These are phyloP conservation scores for Metopia argyrocephala DNA, from an alignment of 2,888 invertebrate genomes.

Conservation along the genomic window DNA sequence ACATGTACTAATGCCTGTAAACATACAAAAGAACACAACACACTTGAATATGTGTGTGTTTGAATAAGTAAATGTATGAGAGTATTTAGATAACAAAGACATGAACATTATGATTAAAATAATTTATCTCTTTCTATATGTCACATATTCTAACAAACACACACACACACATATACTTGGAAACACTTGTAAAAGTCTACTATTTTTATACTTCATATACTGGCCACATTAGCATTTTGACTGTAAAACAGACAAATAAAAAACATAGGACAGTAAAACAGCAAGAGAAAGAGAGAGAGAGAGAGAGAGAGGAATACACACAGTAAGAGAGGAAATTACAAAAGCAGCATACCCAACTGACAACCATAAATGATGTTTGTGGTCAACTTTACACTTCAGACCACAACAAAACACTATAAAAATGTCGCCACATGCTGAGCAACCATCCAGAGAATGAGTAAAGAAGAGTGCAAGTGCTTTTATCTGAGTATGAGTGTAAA, in stretches of 20 bases:
- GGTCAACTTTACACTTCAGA: constrained; percentile 73
- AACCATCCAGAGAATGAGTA: background rate
- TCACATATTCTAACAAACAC: background rate
- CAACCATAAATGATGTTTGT: constrained; percentile 75
- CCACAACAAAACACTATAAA: constrained; percentile 54
- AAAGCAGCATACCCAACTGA: constrained; percentile 52
- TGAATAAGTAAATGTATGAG: background rate
- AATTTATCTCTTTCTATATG: constrained; percentile 40
- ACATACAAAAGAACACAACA: background rate
- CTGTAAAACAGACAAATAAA: too few species aligned
- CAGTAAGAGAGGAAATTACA: constrained; percentile 15
- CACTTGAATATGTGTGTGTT: background rate
- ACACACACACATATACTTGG: background rate
- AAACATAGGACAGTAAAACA: too few species aligned
- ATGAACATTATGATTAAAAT: constrained; percentile 53
- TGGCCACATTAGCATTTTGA: background rate
- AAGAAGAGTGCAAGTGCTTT: background rate
- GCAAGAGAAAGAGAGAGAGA: background rate
- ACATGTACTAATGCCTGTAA: background rate
- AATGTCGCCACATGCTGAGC: constrained; percentile 52
- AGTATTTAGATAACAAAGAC: constrained; percentile 47
- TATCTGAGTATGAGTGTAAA: background rate
- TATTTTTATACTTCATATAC: background rate
- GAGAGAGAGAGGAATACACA: background rate
- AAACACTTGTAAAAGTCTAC: background rate